Evolutionary conservation across 1,140 invertebrate genomes (phyloP).

Genomic region (Zaprionus africanus): DNA sequence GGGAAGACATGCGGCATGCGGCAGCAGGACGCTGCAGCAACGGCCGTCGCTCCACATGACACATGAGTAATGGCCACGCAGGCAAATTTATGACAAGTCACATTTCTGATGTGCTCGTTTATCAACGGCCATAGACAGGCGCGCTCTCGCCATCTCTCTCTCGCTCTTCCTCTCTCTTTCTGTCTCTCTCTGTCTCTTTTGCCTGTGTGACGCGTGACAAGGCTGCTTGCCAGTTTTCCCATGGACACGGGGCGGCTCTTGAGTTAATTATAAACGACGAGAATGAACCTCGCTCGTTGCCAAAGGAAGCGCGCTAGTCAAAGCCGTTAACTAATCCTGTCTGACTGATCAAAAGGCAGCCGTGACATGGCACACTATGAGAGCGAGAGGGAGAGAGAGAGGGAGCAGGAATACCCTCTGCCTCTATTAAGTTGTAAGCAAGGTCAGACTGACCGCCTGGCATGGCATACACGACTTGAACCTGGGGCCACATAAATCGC

Average conservation of each 20-base stretch:
- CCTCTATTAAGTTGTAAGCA: constrained; percentile 47
- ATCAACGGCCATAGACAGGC: constrained; percentile 77
- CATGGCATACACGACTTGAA: constrained; percentile 44
- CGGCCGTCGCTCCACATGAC: constrained; percentile 72
- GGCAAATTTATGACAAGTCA: constrained; percentile 83
- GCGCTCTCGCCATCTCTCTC: constrained; percentile 7
- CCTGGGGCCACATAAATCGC: constrained; percentile 46
- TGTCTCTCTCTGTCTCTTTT: not conserved
- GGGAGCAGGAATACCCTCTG: not conserved
- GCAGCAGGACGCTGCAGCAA: constrained; percentile 37
- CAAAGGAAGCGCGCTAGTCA: constrained; percentile 60
- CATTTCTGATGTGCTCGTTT: constrained; percentile 83
- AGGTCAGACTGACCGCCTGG: constrained; percentile 47
- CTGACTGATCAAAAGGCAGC: constrained; percentile 77
- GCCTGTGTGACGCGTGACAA: constrained; percentile 65
- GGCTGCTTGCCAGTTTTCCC: constrained; percentile 57
- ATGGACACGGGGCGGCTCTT: constrained; percentile 50
- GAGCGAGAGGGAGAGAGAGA: not conserved
- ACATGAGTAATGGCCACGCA: constrained; percentile 82
- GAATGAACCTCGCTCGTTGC: constrained; percentile 58
- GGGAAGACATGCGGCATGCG: constrained; percentile 9
- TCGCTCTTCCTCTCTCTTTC: not conserved
- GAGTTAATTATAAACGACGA: constrained; percentile 82
- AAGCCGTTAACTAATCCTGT: constrained; percentile 64
- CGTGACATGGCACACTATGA: constrained; percentile 15